A percentile compares a stretch with the other conserved stretches of the same genome.
These are phyloP conservation scores for Drosophila subsilvestris DNA, from an alignment of 2,888 invertebrate species.

Conservation along the genomic window DNA sequence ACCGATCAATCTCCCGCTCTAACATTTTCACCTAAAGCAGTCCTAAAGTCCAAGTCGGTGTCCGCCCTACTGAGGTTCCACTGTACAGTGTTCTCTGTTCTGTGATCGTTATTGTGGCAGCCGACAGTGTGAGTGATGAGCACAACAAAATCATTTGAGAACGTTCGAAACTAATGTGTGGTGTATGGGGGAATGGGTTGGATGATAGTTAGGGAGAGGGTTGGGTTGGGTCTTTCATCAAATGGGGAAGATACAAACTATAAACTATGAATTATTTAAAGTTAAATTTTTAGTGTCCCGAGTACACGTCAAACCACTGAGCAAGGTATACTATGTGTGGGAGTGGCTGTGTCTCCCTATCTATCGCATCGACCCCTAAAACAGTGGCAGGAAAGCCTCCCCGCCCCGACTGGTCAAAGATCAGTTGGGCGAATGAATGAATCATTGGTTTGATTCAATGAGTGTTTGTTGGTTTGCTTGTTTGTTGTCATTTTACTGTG, in stretches of 20 bases:
- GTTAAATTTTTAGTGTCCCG: slow-evolving; percentile 27
- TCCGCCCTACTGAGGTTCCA: slow-evolving; percentile 42
- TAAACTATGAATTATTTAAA: slow-evolving; percentile 41
- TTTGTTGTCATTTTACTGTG: background rate
- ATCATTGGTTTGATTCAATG: background rate
- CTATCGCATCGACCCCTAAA: slow-evolving; percentile 9
- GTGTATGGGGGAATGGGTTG: slow-evolving; percentile 11
- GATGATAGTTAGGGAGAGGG: slow-evolving; percentile 5
- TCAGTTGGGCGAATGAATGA: slow-evolving; percentile 5
- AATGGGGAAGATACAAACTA: slow-evolving; percentile 40
- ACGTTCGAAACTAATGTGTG: slow-evolving; percentile 40
- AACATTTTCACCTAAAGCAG: slow-evolving; percentile 49
- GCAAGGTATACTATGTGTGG: slow-evolving; percentile 30
- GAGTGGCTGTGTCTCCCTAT: background rate
- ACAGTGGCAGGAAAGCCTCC: background rate
- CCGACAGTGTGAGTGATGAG: slow-evolving; percentile 38
- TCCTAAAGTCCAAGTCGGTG: slow-evolving; percentile 48
- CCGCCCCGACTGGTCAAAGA: background rate
- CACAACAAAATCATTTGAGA: slow-evolving; percentile 50
- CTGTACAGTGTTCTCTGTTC: slow-evolving; percentile 47
- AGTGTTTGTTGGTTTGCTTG: background rate
- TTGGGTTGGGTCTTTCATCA: slow-evolving; percentile 21
- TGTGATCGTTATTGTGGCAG: slow-evolving; percentile 19
- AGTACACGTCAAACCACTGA: slow-evolving; percentile 32
- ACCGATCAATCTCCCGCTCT: background rate